A percentile compares a stretch with the other conserved stretches of the same genome.
Evolutionary conservation across 2,888 invertebrate species (phyloP).

Genomic region (Idaea aversata): DNA sequence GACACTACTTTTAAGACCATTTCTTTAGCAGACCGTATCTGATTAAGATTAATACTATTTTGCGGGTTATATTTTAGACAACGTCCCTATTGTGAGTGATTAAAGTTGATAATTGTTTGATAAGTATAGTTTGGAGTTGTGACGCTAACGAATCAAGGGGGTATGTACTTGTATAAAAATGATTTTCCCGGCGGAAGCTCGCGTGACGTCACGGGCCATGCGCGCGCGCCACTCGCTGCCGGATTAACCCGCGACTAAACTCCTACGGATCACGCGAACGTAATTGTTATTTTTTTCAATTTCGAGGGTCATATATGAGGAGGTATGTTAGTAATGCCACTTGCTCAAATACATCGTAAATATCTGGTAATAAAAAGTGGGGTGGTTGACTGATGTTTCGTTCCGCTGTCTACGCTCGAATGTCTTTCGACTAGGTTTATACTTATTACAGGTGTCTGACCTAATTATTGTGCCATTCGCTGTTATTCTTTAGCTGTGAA

Average conservation of each 20-base stretch:
- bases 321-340: slow-evolving; percentile 17
- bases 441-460: not conserved
- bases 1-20: slow-evolving; percentile 46
- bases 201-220: slow-evolving; percentile 55
- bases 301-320: slow-evolving; percentile 35
- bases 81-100: not conserved
- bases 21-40: slow-evolving; percentile 51
- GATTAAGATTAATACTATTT: slow-evolving; percentile 21
- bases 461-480: no score
- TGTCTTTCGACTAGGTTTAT: not conserved
- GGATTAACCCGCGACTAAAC: slow-evolving; percentile 51
- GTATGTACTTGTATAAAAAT: slow-evolving; percentile 40
- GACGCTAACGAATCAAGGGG: slow-evolving; percentile 9
- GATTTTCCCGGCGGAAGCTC: slow-evolving; percentile 53
- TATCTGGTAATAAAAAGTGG: slow-evolving; percentile 1
- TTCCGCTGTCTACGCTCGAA: not conserved
- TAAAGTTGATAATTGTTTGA: slow-evolving; percentile 30
- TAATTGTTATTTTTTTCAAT: slow-evolving; percentile 44
- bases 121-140: slow-evolving; percentile 18
- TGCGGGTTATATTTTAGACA: not conserved
- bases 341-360: slow-evolving; percentile 12
- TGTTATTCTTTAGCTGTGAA: no score
- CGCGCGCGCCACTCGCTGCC: slow-evolving; percentile 40
- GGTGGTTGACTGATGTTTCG: not conserved
- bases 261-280: slow-evolving; percentile 48